Evolutionary conservation across 2,113 vertebrate species (phyloP).

Genomic region (Rhynchomys soricoides): DNA sequence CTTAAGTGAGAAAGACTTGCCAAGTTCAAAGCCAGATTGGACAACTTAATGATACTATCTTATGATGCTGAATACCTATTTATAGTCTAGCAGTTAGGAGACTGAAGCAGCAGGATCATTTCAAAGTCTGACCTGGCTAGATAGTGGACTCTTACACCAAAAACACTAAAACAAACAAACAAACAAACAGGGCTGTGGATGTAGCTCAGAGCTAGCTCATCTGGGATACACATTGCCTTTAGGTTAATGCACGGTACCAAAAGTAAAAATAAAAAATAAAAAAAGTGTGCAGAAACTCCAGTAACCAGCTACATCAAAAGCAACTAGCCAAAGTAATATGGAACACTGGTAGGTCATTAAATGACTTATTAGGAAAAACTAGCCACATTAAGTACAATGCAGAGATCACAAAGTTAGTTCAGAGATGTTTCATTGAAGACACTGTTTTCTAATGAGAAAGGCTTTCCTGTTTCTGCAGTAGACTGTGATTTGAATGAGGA

Average conservation of each 20-base stretch:
- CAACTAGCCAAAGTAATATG: background rate
- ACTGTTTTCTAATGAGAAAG: background rate
- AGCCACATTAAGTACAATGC: background rate
- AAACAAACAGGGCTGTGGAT: background rate
- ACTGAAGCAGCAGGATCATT: background rate
- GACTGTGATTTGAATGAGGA: background rate
- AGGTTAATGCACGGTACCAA: background rate
- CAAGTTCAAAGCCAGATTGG: background rate
- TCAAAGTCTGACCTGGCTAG: background rate
- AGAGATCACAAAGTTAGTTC: background rate
- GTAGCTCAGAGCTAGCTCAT: background rate
- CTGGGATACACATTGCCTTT: background rate
- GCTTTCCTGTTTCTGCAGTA: background rate
- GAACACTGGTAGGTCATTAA: background rate
- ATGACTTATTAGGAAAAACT: slow-evolving; percentile 38
- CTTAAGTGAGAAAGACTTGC: background rate
- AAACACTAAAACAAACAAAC: background rate
- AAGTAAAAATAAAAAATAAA: background rate
- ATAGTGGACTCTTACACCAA: background rate
- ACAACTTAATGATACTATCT: background rate
- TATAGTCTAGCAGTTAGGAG: background rate
- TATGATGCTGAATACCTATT: background rate
- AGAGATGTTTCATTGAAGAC: background rate
- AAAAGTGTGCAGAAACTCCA: background rate
- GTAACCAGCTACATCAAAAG: background rate